Conservation (phyloP, 1,140 invertebrate species). For the Aphelenchoides fujianensis region DNA sequence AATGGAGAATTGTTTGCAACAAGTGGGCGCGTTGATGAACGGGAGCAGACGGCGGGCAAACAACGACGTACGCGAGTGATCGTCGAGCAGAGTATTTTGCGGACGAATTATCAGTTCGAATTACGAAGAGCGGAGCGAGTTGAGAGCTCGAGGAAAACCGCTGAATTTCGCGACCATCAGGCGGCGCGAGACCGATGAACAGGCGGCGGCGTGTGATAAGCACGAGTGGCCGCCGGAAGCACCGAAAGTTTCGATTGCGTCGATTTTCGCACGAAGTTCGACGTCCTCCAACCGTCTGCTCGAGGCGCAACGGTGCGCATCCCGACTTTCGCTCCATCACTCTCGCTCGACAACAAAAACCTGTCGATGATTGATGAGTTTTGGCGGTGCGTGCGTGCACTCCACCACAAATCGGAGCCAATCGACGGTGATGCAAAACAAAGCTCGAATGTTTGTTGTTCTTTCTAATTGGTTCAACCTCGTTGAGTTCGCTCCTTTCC, state of each 20-base stretch:
- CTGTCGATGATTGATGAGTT: slow-evolving; percentile 1
- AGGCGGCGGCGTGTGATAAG: no score
- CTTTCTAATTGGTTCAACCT: no score
- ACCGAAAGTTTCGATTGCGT: background rate
- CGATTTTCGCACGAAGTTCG: background rate
- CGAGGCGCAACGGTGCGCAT: no score
- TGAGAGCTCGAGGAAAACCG: background rate
- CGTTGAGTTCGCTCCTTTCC: no score
- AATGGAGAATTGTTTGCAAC: no score
- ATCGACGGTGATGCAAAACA: background rate
- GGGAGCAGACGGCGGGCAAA: background rate
- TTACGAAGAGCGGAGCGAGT: background rate
- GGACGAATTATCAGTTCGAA: slow-evolving; percentile 13
- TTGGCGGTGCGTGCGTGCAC: background rate
- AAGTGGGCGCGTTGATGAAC: background rate
- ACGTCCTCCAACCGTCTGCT: no score
- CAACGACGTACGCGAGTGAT: background rate
- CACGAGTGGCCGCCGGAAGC: background rate
- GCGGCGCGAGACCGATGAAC: no score
- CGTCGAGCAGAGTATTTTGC: no score
- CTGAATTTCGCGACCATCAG: background rate
- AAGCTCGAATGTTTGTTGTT: background rate
- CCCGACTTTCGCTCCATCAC: no score
- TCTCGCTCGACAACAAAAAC: no score
- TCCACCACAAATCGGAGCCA: background rate